phyloP scores from a whole-genome alignment of 2,888 invertebrate species.

The Cheilosia grossa region DNA sequence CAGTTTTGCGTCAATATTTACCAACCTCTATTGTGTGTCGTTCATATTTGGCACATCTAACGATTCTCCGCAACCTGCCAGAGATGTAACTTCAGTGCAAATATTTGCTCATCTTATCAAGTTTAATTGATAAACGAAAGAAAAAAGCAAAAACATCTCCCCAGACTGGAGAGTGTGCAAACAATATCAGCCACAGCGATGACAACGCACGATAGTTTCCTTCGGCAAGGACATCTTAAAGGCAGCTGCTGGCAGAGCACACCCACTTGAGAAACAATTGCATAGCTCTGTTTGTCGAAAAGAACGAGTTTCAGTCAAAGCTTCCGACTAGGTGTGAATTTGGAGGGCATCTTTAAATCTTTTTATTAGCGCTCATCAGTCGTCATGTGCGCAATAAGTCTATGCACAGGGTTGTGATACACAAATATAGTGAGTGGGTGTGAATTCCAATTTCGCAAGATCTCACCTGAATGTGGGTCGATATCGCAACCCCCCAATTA shows the following conservation, averaged over 20 bases:
- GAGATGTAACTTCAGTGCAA: background rate
- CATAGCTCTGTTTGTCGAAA: constrained; percentile 28
- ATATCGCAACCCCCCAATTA: too few species aligned
- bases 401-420: too few species aligned
- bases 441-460: too few species aligned
- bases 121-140: background rate
- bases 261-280: constrained; percentile 7
- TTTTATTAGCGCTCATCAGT: too few species aligned
- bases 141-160: background rate
- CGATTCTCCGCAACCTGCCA: background rate
- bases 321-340: background rate
- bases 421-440: too few species aligned
- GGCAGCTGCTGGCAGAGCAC: background rate
- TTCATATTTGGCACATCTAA: background rate
- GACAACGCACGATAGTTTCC: background rate
- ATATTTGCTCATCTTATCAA: constrained; percentile 18
- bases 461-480: too few species aligned
- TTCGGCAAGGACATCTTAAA: background rate
- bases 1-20: too few species aligned
- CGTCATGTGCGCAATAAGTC: too few species aligned
- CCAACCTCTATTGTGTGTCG: background rate
- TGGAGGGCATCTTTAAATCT: too few species aligned
- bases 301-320: too few species aligned
- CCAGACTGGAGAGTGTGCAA: too few species aligned
- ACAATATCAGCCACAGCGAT: background rate